Evolutionary conservation across 2,113 vertebrate genomes (phyloP).

Genomic region (Thalassarche chlororhynchos): DNA sequence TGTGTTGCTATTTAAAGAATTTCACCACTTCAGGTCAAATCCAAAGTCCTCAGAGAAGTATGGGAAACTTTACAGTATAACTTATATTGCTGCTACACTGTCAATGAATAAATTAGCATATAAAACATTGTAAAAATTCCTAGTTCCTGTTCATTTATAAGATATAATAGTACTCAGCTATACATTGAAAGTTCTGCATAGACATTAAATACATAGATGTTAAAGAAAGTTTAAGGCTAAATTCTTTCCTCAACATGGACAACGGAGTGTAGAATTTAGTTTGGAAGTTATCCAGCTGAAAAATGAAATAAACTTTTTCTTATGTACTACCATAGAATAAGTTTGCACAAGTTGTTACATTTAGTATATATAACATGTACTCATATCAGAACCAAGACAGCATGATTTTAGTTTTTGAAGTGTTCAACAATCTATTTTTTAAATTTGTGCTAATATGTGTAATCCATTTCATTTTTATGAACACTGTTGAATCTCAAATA

Average conservation of each 20-base stretch:
- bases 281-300: not conserved
- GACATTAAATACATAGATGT: not conserved
- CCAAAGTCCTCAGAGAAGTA: conserved; percentile 11
- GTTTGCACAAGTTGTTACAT: not conserved
- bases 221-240: not conserved
- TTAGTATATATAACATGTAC: not conserved
- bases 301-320: not conserved
- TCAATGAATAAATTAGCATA: conserved; percentile 49
- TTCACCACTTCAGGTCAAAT: conserved; percentile 22
- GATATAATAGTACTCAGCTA: not conserved
- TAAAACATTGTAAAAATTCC: conserved; percentile 23
- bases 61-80: not conserved
- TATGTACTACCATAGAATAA: not conserved
- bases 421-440: not conserved
- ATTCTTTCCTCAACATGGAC: not conserved
- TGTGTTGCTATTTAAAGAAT: conserved; percentile 2
- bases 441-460: not conserved
- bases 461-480: not conserved
- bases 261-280: not conserved
- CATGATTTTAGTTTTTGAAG: not conserved
- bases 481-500: not conserved
- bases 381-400: not conserved
- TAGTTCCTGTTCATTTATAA: conserved; percentile 23
- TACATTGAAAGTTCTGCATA: not conserved
- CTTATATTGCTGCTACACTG: not conserved